Percentiles rank a stretch among this genome's conserved stretches.
Conservation (phyloP, 2,113 vertebrate species). For the Calypte anna region DNA sequence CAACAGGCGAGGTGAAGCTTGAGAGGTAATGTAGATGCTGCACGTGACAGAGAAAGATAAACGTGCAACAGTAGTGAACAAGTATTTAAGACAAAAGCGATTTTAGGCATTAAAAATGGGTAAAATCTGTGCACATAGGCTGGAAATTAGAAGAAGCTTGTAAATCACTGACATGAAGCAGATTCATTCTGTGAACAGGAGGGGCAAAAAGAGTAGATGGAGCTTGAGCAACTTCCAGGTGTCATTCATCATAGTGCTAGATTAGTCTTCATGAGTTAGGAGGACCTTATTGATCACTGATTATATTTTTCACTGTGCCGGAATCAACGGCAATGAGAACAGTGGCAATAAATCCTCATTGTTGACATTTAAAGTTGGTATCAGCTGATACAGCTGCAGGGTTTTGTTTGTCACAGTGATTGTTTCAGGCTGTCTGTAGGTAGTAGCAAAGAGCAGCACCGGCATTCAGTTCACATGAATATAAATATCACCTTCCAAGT, state of each 20-base stretch:
- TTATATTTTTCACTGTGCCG: background rate
- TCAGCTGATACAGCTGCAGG: background rate
- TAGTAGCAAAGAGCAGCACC: background rate
- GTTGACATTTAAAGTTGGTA: background rate
- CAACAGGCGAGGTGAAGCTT: fast-evolving
- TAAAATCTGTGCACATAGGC: background rate
- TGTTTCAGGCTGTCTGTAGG: background rate
- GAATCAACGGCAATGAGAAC: background rate
- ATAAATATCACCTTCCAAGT: constrained; percentile 4
- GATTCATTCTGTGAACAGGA: background rate
- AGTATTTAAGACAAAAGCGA: background rate
- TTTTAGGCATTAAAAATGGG: background rate
- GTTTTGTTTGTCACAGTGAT: background rate
- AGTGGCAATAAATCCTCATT: background rate
- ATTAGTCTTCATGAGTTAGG: background rate
- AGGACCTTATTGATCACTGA: background rate
- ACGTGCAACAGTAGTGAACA: background rate
- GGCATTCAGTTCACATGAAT: constrained; percentile 18
- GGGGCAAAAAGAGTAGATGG: background rate
- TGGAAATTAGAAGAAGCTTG: background rate
- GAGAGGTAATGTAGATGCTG: background rate
- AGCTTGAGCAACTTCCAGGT: background rate
- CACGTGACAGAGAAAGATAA: background rate
- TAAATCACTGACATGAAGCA: background rate
- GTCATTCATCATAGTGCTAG: background rate